Conservation (phyloP, 2,113 vertebrate species). For the Chrysemys picta region DNA sequence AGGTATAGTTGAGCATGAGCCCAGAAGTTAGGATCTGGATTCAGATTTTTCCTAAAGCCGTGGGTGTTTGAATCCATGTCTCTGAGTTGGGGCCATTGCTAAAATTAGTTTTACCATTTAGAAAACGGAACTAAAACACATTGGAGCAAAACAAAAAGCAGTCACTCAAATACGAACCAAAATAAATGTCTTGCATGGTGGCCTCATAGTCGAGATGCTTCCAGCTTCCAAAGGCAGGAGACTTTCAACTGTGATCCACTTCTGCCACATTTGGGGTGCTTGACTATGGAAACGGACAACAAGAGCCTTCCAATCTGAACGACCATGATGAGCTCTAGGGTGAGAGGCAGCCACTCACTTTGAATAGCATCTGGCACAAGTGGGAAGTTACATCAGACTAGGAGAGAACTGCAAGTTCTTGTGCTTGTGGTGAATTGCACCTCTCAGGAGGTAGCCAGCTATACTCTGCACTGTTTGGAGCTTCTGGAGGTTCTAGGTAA, state of each 20-base stretch:
- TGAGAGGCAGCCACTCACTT: not conserved
- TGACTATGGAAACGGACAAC: not conserved
- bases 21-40: not conserved
- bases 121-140: not conserved
- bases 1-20: not conserved
- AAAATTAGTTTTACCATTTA: not conserved
- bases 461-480: rapidly evolving
- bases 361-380: not conserved
- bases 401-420: not conserved
- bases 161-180: not conserved
- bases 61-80: not conserved
- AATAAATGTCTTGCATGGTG: not conserved
- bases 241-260: not conserved
- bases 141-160: not conserved
- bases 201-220: not conserved
- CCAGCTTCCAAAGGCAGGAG: not conserved
- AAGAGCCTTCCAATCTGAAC: not conserved
- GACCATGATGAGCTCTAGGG: not conserved
- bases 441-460: rapidly evolving
- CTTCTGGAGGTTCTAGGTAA: not conserved
- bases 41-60: not conserved
- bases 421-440: not conserved
- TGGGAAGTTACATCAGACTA: not conserved
- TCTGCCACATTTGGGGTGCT: rapidly evolving
- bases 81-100: not conserved